A percentile compares a stretch with the other conserved stretches of the same genome.
phyloP scores from a whole-genome alignment of 2,797 vertebrate species.

The Etheostoma nigrum region DNA sequence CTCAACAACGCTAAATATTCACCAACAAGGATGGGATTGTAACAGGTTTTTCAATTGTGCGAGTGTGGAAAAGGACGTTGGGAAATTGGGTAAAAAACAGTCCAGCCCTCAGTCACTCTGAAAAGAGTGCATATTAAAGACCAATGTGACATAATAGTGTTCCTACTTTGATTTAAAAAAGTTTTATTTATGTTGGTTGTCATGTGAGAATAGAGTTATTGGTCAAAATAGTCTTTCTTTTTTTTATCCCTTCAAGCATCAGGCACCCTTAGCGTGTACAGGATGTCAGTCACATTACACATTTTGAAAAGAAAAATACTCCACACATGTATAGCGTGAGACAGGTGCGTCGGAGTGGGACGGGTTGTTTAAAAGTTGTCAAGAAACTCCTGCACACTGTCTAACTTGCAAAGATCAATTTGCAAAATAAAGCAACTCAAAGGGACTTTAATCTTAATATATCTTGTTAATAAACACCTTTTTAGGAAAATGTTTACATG shows the following conservation, averaged over 20 bases:
- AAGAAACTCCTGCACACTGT: no score
- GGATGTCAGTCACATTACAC: background rate
- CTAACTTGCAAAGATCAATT: no score
- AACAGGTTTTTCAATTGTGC: constrained; percentile 67
- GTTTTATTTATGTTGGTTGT: background rate
- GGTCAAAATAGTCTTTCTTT: background rate
- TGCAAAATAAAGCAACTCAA: background rate
- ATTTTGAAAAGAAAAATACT: background rate
- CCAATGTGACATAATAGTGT: constrained; percentile 2
- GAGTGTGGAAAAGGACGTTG: constrained; percentile 60
- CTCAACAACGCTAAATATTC: constrained; percentile 81
- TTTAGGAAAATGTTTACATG: background rate
- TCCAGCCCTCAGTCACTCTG: constrained; percentile 27
- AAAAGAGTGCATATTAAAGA: constrained; percentile 29
- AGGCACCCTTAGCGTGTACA: background rate
- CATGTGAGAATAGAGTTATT: background rate
- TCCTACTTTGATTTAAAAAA: background rate
- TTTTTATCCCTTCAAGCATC: background rate
- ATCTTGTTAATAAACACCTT: background rate
- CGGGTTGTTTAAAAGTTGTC: no score
- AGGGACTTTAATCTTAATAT: background rate
- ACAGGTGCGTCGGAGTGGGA: no score
- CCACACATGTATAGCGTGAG: no score
- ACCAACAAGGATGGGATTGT: constrained; percentile 83
- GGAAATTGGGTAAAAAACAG: constrained; percentile 34